These are phyloP conservation scores for Hyperoplus immaculatus DNA, from an alignment of 2,797 vertebrate species.

Conservation along the genomic window DNA sequence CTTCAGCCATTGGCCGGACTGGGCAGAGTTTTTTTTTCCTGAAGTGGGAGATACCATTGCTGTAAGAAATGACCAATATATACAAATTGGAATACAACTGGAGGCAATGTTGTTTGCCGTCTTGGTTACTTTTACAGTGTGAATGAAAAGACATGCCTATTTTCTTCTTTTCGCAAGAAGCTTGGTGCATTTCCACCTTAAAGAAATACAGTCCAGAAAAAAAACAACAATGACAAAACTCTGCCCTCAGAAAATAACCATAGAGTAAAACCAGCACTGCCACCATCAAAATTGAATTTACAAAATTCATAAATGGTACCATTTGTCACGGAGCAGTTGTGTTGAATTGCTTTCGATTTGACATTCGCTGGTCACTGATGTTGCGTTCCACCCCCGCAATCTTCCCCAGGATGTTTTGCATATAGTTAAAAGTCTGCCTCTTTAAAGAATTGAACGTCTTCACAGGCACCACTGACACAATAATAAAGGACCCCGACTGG, in stretches of 20 bases:
- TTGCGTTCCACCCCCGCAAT: neutral
- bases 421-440: conserved; percentile 34
- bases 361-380: conserved; percentile 13
- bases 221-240: neutral
- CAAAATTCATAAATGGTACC: neutral
- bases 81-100: neutral
- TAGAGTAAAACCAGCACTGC: neutral
- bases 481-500: conserved; percentile 38
- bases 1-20: neutral
- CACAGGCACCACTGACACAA: conserved; percentile 22
- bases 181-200: neutral
- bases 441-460: conserved; percentile 22
- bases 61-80: neutral
- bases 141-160: neutral
- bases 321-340: conserved; percentile 4
- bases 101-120: too few relatives aligned
- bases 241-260: neutral
- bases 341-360: conserved; percentile 6
- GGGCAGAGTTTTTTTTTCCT: neutral
- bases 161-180: neutral
- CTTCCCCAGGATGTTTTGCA: conserved; percentile 21
- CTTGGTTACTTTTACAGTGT: neutral
- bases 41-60: neutral
- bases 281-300: neutral
- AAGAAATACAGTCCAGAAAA: neutral